Base-by-base conservation (phyloP, 30 jellyfish, hydroid and myxozoan genomes). In the Aurelia aurita complex sp. Pacific region DNA sequence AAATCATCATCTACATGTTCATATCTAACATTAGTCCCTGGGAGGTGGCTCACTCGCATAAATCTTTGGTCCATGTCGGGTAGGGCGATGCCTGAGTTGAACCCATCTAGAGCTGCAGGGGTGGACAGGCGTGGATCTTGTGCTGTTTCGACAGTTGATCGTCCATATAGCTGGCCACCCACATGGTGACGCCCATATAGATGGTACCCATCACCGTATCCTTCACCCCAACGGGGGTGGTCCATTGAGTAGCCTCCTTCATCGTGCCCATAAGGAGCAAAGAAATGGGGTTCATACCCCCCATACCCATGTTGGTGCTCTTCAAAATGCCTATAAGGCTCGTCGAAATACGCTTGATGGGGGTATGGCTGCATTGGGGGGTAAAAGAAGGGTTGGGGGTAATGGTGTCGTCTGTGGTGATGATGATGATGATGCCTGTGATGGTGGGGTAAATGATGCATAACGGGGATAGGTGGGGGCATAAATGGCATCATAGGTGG, bases 381-480 rank as follows among this genome's bases (percentile, higher is more conserved):
- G 15, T 40, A 67, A 53, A 10, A 81, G 42, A 62, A 52, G 12
- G 86, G 82, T 9, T 83, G 64, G 38, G 43, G 80, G 70, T 87
- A 92, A 73, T 88, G 97, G 42, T 87, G 98, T 50, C 83, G 96
- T n/a, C 78, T 91, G 33, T 84, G 98, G 64, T 92, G 98, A 51
- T 77, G 97, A 75, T 83, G 95, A 51, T 77, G 98, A 50, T 73
- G 88, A 74, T 73, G 97, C 36, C 87, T 68, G 67, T 79, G 91
- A 73, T 87, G 96, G 51, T 70, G 92, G 64, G 92, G 97, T 52
- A 76, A 34, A 59, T 87, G 96, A 52, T 84, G 96, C 66, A 83
- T 52, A 59, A 75, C 89, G 12, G 89, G 92, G 75, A 85, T 79
- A 13, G 98, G 97, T 33, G 98, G 98, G 66, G 95, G 97, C 76